Base-by-base conservation (phyloP, 2,113 vertebrate genomes). In the Plecotus auritus region DNA sequence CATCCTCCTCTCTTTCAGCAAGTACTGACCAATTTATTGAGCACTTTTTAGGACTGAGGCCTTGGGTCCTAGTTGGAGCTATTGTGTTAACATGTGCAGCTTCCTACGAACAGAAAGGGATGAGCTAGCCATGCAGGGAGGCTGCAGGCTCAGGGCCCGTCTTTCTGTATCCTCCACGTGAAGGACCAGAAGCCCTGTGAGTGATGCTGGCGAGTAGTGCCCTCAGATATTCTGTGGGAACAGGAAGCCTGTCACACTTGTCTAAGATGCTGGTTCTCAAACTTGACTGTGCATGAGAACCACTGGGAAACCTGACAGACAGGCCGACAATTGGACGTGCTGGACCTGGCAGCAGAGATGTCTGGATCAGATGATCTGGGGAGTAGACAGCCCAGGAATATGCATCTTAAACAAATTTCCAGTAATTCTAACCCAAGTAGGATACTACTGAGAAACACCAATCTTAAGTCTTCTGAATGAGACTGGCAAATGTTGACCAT, bases 171-270 rank as follows among this genome's bases (percentile, higher is more conserved):
- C 54, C 17, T 69, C 40, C 18, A 23, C 3, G 0, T 0, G 3
- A 47, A 56, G 59, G 45, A n/a, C 47, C 11, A 32, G 47, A 83
- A 26, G 80, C 54, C 10, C 42, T 2, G 1, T 22, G 47, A 78
- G 61, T 66, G 80, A 56, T 0, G 0, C 0, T 47, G 59, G 78
- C 7, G 2, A 59, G n/a, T 0, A 47, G 47, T 7, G 3, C 18
- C 54, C 78, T 73, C 14, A 16, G 74, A 66, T 4, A 9, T 28
- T n/a, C 45, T 28, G 13, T 1, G 45, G 72, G 83, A 40, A 64
- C 12, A 30, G 76, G 45, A 32, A 4, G 45, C 37, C n/a, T 61
- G 37, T 28, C 2, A 3, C 0, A 0, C 67, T 20, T 32, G 66
- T 45, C 26, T 17, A 45, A 20, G 67, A 77, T 45, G 23, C 40